Base-by-base conservation (phyloP, 2,113 vertebrate genomes). In the Tauraco erythrolophus region DNA sequence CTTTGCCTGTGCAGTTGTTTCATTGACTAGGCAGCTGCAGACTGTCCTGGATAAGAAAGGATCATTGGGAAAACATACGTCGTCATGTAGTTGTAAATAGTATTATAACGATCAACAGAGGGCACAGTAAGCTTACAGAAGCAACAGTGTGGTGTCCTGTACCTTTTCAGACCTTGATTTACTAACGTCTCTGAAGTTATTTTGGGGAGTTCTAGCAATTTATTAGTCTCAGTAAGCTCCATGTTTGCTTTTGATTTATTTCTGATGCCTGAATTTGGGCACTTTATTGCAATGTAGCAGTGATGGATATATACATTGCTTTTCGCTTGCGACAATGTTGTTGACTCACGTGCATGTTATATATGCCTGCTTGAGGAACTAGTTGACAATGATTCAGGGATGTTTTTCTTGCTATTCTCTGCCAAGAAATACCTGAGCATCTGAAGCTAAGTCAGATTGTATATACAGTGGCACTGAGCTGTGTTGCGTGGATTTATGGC, bases 81-180 rank as follows among this genome's bases (percentile, higher is more conserved):
- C 14, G 0, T 70, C 45, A 37, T 4, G 4, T 39, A 51, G 22
- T n/a, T 85, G 53, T 48, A 72, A 76, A 50, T 43, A 71, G 3
- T 62, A 48, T 79, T 62, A 12, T 37, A 89, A 31, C 68, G 50
- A 71, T 85, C 70, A 93, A 90, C 78, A 94, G 92, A 94, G 84
- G 78, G 75, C 92, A 96, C 66, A 88, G 78, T 88, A 70, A 89
- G 72, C 84, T 79, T 88, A 48, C 8, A 71, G 84, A 96, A 96
- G 43, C 57, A 79, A 21, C 15, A 35, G 3, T 37, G 18, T 56
- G 39, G 51, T 62, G 24, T 43, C 46, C 70, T 2, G 0, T 70
- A 54, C 21, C 19, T 89, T 77, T 69, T 53, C 37, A 84, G 31
- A 74, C 19, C 28, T 74, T 41, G 7, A 57, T 82, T 87, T 58